Evolutionary conservation across 30 jellyfish, hydroid and myxozoan genomes (phyloP), one percentile per base, ranked within the genome.

Genomic region (Rhopilema esculentum): DNA sequence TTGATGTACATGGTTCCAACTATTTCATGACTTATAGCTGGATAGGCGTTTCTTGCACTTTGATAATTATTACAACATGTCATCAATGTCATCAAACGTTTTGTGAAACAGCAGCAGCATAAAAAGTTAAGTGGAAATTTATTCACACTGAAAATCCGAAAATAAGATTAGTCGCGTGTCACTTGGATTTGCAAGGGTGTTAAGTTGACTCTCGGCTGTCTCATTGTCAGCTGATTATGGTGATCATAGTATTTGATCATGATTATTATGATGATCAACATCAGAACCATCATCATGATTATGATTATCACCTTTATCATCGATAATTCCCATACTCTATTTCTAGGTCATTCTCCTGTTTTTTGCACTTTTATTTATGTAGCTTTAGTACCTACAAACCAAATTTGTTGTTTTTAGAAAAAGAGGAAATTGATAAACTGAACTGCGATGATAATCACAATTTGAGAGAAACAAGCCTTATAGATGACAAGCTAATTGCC

Each of bases 401-500:
- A 40, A 40, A 40, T 12, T 2, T 40, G 9, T 12, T 40, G n/a
- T 40, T 40, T 6, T 2, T 40, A 40, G 57, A 9, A 0, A 7
- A 19, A 33, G 84, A 73, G 19, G 51, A 73, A 1, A 22, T 20
- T 33, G 69, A 30, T 15, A 27, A 32, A 19, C 22, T 20, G 50
- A 32, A 73, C 26, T 40, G 70, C 24, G 69, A 18, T 23, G 84
- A 73, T 32, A 73, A 31, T 23, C 51, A 31, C 75, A 66, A 53
- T 20, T 53, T 51, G 16, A 71, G 27, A 21, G 88, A 85, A 27
- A 65, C 86, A 22, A 65, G 25, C 77, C 52, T 27, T 24, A 77
- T 75, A 1, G 94, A 73, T 49, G 78, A 66, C 18, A 87, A 73
- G 27, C 85, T 61, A 15, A 57, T 27, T 16, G 24, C 27, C 26